These are phyloP conservation scores for Aselliscus stoliczkanus DNA, from an alignment of 2,797 vertebrate species.

Conservation along the genomic window DNA sequence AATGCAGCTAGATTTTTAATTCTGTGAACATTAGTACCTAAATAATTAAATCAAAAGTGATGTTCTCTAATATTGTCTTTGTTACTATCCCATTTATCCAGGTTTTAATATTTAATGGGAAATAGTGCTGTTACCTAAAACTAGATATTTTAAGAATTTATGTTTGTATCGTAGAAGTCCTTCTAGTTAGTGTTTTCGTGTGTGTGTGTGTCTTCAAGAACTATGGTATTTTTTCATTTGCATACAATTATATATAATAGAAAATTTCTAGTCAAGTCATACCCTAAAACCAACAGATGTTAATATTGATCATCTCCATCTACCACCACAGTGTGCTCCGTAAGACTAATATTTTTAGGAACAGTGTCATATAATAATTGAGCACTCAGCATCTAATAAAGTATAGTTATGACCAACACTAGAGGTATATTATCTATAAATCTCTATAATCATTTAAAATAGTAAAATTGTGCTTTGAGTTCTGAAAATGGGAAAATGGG, in stretches of 20 bases:
- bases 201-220: constrained; percentile 22
- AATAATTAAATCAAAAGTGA: constrained; percentile 49
- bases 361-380: neutral
- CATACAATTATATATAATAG: neutral
- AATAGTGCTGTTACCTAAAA: constrained; percentile 15
- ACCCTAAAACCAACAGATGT: constrained; percentile 3
- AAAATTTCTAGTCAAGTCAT: neutral
- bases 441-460: constrained; percentile 27
- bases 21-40: constrained; percentile 26
- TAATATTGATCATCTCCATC: neutral
- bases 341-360: neutral
- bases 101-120: constrained; percentile 35
- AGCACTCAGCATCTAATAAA: neutral
- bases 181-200: constrained; percentile 9
- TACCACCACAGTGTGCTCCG: neutral
- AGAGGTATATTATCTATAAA: neutral
- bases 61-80: constrained; percentile 6
- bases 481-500: constrained; percentile 23
- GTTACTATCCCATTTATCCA: neutral
- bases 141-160: neutral
- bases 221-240: neutral
- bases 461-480: constrained; percentile 32
- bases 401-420: neutral
- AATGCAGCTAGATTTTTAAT: constrained; percentile 40
- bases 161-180: neutral